Evolutionary conservation across 1,140 invertebrate species (phyloP), one percentile per base, ranked within the genome.

Genomic region (Lasaia peninsularis): DNA sequence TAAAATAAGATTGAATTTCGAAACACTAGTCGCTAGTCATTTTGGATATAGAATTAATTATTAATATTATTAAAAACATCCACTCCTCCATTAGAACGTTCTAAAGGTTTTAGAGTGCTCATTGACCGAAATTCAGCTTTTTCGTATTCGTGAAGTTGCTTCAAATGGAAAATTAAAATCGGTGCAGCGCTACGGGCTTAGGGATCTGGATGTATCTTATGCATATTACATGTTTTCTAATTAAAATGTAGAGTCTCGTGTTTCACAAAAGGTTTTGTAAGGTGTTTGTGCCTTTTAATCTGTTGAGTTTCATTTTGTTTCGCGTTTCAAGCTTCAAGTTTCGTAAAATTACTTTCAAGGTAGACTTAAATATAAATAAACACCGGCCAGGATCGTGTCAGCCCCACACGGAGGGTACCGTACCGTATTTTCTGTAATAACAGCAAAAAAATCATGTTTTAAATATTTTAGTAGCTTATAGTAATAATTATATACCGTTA

Each of bases 221-320:
- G 40, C 40, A 48, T 48, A 48, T 48, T 48, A 48, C 40, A 48
- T 48, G 40, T 48, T 48, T 48, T 48, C 40, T 48, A 48, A 48
- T 48, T 48, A 48, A 48, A 48, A 48, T 48, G 40, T 48, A 48
- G 40, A 18, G 20, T 10, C 8, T 20, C 18, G 18, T 48, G 40
- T 48, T 48, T 48, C 18, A 21, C 40, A 48, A 48, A 21, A 48
- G 40, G 20, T 21, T 48, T 18, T 48, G 40, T 48, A 48, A 48
- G 40, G 40, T 20, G 10, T 11, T 48, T 48, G 24, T 28, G 24
- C 24, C 24, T 28, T 24, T 28, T 28, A 28, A 28, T 28, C 5
- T 28, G 0, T 28, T 28, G 8, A 7, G 8, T 7, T 6, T 28
- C 8, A 4, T 4, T 28, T 28, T 28, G 24, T 28, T 7, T 28